Conservation (phyloP, 2,888 invertebrate species). For the Myopa tessellatipennis region DNA sequence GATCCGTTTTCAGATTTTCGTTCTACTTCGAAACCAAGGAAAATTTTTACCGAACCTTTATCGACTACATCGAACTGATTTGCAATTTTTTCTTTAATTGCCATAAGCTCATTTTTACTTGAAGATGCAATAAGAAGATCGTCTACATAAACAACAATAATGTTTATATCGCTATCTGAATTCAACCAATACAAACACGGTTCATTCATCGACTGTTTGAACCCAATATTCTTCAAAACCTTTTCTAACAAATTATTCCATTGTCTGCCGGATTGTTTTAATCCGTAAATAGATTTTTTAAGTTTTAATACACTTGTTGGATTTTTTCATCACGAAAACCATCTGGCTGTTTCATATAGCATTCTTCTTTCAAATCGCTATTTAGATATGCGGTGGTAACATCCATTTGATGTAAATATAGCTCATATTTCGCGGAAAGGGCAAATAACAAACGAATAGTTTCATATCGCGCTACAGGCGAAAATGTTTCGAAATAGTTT, state of each 20-base stretch:
- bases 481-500: constrained; percentile 45
- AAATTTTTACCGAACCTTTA: not conserved
- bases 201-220: not conserved
- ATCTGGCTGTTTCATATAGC: constrained; percentile 47
- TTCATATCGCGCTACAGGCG: constrained; percentile 45
- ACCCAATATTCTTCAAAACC: not conserved
- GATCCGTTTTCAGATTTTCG: not conserved
- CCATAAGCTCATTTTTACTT: not conserved
- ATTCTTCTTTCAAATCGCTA: constrained; percentile 40
- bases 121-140: not conserved
- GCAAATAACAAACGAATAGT: constrained; percentile 47
- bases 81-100: not conserved
- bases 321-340: constrained; percentile 35
- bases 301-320: constrained; percentile 41
- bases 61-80: not conserved
- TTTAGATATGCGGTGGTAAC: constrained; percentile 47
- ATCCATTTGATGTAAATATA: constrained; percentile 47
- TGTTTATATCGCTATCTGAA: not conserved
- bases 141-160: constrained; percentile 1
- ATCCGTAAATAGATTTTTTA: constrained; percentile 47
- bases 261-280: constrained; percentile 13
- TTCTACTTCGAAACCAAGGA: not conserved
- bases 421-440: constrained; percentile 41
- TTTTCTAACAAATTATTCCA: not conserved
- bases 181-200: constrained; percentile 8